Base-by-base conservation (phyloP, 2,888 invertebrate genomes). In the Tenthredo amoena region DNA sequence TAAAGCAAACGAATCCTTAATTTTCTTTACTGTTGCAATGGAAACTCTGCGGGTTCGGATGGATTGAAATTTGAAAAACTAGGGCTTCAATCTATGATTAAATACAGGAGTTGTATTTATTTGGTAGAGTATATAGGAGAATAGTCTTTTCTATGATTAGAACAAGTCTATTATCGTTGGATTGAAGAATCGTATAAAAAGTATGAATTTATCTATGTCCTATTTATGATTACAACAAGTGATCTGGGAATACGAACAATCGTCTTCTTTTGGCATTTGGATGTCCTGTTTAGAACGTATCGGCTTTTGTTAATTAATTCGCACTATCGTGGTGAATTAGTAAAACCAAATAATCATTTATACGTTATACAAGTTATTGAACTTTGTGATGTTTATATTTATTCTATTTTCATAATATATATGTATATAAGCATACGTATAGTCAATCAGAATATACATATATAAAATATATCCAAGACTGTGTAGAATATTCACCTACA, bases 341-440 rank as follows among this genome's bases (percentile, higher is more conserved):
- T n/a, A 55, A n/a, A 72, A 34, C 3, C 15, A 21, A 40, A 68
- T 31, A 31, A 31, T 68, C 18, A 68, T 68, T 68, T 31, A 15
- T 40, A 40, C 9, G 3, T 7, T 37, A 37, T n/a, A 15, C 37
- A 21, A 9, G n/a, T 72, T 10, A 40, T 37, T 72, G 37, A 40
- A 72, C 37, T 72, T 72, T 76, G 76, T 43, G 47, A 47, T 47
- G 47, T 76, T 21, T 26, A 76, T 26, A 21, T 76, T 47, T 47
- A 26, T 76, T 26, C 21, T 40, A 74, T 74, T 74, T 43, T 12
- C 21, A 43, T 18, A 9, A 31, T n/a, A n/a, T 47, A 26, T 26
- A 72, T 47, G 12, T 50, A 15, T 15, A 26, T 74, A 74, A 21
- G 47, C 43, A 43, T 43, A 43, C 21, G n/a, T 40, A 15, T 74